Evolutionary conservation across 2,797 vertebrate species (phyloP), one percentile per base, ranked within the genome.

Genomic region (Parauchenoglanis ngamensis): DNA sequence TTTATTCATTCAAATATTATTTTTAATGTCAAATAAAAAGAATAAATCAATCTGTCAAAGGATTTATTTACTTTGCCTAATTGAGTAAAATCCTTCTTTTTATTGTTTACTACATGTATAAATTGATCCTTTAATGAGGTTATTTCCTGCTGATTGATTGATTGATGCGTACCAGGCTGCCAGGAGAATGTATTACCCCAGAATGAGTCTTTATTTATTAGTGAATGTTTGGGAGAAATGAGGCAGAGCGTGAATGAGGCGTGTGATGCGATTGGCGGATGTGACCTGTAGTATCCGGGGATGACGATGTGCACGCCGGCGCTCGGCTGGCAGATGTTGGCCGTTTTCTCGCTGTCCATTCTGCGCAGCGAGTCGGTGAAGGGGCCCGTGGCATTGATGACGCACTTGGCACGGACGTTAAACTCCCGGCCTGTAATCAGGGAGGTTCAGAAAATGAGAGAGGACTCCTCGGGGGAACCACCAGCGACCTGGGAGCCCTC

Each of bases 221-320:
- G 46, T 25, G 4, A 5, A 70, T 19, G 19, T 21, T 70, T 46
- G 21, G 31, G 63, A 13, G 3, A 23, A 40, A 17, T n/a, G 65
- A 67, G n/a, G 28, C 10, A 4, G 63, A 2, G 67, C 19, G 31
- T 65, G 63, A 25, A 61, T 10, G 65, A 68, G 13, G 28, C 6
- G 28, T 11, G 31, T 4, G 57, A 44, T n/a, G 79, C 44, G 31
- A n/a, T 23, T 25, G 10, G 19, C 12, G 56, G 82, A n/a, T 46
- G 31, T 68, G 54, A 99, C 98, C 98, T 99, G 96, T 99, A 98
- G 90, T 99, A 99, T 5, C 98, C 98, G 0, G 98, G 98, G 95
- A 99, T 99, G 90, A 99, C 98, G 25, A 99, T 98, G 87, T 99
- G 98, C 15, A 99, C 98, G 0, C 98, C 98, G 0, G 98, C 98